These are phyloP conservation scores for Maccullochella peelii DNA, from an alignment of 2,113 vertebrate genomes.

Conservation along the genomic window DNA sequence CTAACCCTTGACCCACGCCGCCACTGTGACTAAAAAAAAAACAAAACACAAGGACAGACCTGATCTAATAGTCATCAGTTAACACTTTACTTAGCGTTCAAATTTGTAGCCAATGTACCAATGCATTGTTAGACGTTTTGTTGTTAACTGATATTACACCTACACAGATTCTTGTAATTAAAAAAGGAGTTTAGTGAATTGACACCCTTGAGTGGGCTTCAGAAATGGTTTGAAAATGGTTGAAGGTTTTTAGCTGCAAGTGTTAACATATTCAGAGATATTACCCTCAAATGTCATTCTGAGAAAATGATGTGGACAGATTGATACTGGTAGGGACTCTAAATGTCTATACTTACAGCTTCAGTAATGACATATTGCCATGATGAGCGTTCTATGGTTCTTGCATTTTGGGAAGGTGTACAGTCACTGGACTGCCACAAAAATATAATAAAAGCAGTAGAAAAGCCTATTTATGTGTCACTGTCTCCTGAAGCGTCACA, in stretches of 20 bases:
- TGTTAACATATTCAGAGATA: constrained; percentile 5
- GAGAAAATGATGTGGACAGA: background rate
- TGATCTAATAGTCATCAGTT: background rate
- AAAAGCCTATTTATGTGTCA: background rate
- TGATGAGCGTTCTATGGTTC: background rate
- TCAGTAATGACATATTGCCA: background rate
- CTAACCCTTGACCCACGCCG: background rate
- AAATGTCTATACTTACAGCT: background rate
- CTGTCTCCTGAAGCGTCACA: background rate
- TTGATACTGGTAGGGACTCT: background rate
- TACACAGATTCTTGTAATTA: background rate
- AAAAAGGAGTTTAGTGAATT: background rate
- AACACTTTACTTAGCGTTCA: background rate
- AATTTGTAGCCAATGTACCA: background rate
- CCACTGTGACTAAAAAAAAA: background rate
- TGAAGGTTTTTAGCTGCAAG: background rate
- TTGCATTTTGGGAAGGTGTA: background rate
- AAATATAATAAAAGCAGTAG: background rate
- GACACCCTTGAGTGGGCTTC: background rate
- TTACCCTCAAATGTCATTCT: background rate
- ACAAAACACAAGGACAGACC: background rate
- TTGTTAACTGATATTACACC: background rate
- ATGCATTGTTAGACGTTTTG: too few species aligned
- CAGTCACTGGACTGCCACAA: background rate
- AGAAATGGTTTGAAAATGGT: background rate